Evolutionary conservation across 2,113 vertebrate species (phyloP).

Genomic region (Chionis minor): DNA sequence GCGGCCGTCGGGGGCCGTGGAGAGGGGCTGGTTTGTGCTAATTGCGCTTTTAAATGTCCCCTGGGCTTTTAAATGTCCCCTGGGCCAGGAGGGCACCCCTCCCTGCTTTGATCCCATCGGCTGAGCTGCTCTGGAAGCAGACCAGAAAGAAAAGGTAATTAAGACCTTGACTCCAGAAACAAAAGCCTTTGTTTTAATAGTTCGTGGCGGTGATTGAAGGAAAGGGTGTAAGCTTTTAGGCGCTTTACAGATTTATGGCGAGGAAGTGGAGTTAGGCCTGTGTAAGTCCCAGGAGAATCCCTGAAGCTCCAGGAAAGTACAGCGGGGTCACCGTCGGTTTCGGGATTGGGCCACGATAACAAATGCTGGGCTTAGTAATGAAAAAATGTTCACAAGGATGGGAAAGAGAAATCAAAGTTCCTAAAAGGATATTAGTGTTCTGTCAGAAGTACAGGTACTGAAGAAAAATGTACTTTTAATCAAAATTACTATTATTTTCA

Average conservation of each 20-base stretch:
- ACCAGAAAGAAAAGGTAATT: neutral
- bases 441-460: neutral
- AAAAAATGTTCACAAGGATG: neutral
- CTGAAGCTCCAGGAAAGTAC: neutral
- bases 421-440: neutral
- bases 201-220: neutral
- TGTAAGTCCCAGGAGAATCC: neutral
- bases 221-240: neutral
- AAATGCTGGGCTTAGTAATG: neutral
- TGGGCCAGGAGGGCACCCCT: too few relatives aligned
- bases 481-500: neutral
- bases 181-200: neutral
- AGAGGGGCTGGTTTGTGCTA: too few relatives aligned
- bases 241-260: neutral
- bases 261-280: neutral
- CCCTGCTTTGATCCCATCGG: accelerated
- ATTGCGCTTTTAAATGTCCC: accelerated
- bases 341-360: too few relatives aligned
- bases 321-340: accelerated
- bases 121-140: neutral
- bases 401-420: neutral
- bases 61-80: neutral
- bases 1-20: accelerated
- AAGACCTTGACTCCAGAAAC: neutral
- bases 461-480: neutral